Base-by-base conservation (phyloP, 1,140 invertebrate species). In the Argopecten irradians region DNA sequence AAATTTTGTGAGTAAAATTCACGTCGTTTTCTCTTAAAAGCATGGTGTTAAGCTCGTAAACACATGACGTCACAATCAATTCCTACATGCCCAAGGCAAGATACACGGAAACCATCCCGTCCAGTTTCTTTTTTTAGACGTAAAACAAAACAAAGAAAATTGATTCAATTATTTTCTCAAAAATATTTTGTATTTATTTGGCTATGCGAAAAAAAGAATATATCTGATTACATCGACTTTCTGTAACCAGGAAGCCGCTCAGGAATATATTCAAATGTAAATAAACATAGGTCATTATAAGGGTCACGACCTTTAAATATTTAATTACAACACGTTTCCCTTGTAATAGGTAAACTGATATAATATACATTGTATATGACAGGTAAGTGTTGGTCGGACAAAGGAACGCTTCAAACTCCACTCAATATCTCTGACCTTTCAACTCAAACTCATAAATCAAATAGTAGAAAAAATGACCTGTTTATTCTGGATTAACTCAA, bases 161-260 rank as follows among this genome's bases (percentile, higher is more conserved):
- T 2, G 19, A 46, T 46, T 46, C 19, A 46, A 46, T 19, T 28
- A n/a, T 71, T 71, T 8, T 28, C 16, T 71, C 55, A 71, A 71
- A 71, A 71, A 71, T 71, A 71, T 0, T 71, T 28, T 71, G 14
- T n/a, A n/a, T 71, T 71, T 71, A 71, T 71, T 71, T 71, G 55
- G 55, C 55, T 71, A 71, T 71, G 55, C 16, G n/a, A 71, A 55
- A n/a, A n/a, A 71, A 71, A 28, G 55, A 71, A 71, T 71, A 71
- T 71, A 71, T 71, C 55, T 71, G 55, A 71, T 71, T 71, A 71
- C 55, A 71, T 28, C 55, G 55, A 71, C 55, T 5, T 71, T n/a
- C 36, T 3, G 22, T 28, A 71, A 28, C 43, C 55, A n/a, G 55
- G 22, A 71, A 71, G 55, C 28, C 55, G 55, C 55, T 71, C 55